Base-by-base conservation (phyloP, 2,797 vertebrate genomes). In the Pagetopsis macropterus region DNA sequence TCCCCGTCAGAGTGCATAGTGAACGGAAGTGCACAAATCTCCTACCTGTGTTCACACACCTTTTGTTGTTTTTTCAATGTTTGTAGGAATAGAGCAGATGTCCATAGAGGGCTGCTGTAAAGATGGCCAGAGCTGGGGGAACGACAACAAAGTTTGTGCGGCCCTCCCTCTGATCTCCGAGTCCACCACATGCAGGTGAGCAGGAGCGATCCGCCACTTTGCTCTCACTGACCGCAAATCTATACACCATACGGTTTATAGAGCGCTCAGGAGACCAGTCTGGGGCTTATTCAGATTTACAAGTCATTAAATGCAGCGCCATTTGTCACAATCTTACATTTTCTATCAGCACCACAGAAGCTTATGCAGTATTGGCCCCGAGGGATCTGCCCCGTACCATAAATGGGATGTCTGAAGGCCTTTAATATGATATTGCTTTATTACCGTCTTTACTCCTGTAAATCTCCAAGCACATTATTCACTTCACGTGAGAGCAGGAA, bases 131-230 rank as follows among this genome's bases (percentile, higher is more conserved):
- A 95, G 88, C 8, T 94, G 90, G 66, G 97, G 94, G 62, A 92
- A 62, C 1, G 86, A 94, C 51, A 94, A 93, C 55, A 88, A 90
- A 75, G 94, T 95, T 76, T 99, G 98, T 75, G 48, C 91, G 1
- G 89, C 93, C 3, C 87, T 96, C 58, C 96, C 94, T 0, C 93
- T 95, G 12, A 79, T 95, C 76, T 94, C 96, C 0, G 93, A 88
- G 40, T 96, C 95, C 37, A 90, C 78, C 70, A 96, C 95, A 61
- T 99, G 98, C 97, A 97, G 95, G 98, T 99, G 90, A 60, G 86
- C 51, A 27, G 12, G 13, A 8, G 12, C 16, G 33, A 15, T 76
- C 14, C 45, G 43, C 40, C 6, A 1, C n/a, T 66, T 33, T 56
- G 19, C 43, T 66, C 15, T 57, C 17, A 46, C 33, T 61, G 19